These are phyloP conservation scores for Gadus macrocephalus DNA, from an alignment of 2,113 vertebrate genomes.

Conservation along the genomic window DNA sequence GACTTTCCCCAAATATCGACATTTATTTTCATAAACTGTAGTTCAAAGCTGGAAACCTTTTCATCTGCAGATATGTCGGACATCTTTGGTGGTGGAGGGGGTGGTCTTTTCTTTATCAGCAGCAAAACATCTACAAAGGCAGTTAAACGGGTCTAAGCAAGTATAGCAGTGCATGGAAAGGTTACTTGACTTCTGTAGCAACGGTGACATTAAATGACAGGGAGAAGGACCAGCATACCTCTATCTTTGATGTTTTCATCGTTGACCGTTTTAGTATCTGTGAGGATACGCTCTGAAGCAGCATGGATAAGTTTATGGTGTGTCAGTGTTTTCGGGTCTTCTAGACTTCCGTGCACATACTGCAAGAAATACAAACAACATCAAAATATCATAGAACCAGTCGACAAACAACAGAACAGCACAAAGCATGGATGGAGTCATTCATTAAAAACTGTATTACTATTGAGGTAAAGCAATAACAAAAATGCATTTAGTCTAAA, in stretches of 20 bases:
- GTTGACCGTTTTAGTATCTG: slow-evolving; percentile 82
- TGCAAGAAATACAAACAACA: slow-evolving; percentile 44
- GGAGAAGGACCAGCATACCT: slow-evolving; percentile 64
- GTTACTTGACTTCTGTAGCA: not conserved
- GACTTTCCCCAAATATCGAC: too few species aligned
- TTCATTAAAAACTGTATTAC: too few species aligned
- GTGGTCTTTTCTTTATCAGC: slow-evolving; percentile 85
- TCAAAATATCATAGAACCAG: too few species aligned
- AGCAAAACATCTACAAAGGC: slow-evolving; percentile 81
- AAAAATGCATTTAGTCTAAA: too few species aligned
- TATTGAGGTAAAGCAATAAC: too few species aligned
- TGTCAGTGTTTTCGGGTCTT: slow-evolving; percentile 91
- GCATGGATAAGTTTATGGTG: slow-evolving; percentile 94
- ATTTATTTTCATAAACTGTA: not conserved
- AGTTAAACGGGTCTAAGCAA: not conserved
- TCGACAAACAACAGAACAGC: not conserved
- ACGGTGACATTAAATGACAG: too few species aligned
- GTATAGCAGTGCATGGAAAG: not conserved
- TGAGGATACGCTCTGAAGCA: slow-evolving; percentile 87
- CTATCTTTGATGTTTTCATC: slow-evolving; percentile 93
- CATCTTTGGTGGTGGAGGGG: slow-evolving; percentile 82
- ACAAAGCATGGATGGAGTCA: not conserved
- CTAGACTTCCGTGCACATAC: slow-evolving; percentile 85
- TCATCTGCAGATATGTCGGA: slow-evolving; percentile 87
- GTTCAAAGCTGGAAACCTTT: slow-evolving; percentile 71